phyloP scores from a whole-genome alignment of 2,797 vertebrate genomes.

The Acanthurus tractus region DNA sequence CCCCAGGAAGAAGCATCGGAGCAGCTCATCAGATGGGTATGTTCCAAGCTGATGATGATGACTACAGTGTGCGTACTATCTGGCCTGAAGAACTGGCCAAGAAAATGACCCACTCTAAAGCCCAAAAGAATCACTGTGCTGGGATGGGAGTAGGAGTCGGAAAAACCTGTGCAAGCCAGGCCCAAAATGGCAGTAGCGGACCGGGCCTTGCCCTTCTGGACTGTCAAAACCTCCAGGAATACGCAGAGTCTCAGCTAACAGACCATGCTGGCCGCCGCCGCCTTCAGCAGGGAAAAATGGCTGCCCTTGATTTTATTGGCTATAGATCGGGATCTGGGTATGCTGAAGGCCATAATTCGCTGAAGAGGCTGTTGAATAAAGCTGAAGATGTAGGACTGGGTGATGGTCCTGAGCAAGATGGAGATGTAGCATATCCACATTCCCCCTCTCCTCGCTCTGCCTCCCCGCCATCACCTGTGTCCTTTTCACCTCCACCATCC shows the following conservation, averaged over 20 bases:
- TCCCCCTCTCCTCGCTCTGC: conserved; percentile 79
- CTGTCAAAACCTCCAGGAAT: conserved; percentile 86
- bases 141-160: conserved; percentile 77
- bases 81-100: conserved; percentile 90
- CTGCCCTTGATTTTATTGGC: conserved; percentile 87
- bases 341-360: conserved; percentile 79
- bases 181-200: conserved; percentile 75
- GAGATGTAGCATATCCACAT: conserved; percentile 72
- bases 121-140: conserved; percentile 82
- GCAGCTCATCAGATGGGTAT: conserved; percentile 69
- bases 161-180: conserved; percentile 67
- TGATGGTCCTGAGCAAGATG: conserved; percentile 69
- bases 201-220: conserved; percentile 81
- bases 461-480: conserved; percentile 81
- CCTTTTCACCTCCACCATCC: conserved; percentile 86
- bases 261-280: conserved; percentile 83
- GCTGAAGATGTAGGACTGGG: conserved; percentile 73
- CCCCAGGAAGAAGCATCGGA: conserved; percentile 75
- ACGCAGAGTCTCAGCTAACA: conserved; percentile 78
- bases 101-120: conserved; percentile 88
- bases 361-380: conserved; percentile 86
- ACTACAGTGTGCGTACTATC: conserved; percentile 89
- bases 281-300: conserved; percentile 88
- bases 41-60: conserved; percentile 85
- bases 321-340: conserved; percentile 74